Base-by-base conservation (phyloP, 2,888 invertebrate species). In the Ectemnius cavifrons region DNA sequence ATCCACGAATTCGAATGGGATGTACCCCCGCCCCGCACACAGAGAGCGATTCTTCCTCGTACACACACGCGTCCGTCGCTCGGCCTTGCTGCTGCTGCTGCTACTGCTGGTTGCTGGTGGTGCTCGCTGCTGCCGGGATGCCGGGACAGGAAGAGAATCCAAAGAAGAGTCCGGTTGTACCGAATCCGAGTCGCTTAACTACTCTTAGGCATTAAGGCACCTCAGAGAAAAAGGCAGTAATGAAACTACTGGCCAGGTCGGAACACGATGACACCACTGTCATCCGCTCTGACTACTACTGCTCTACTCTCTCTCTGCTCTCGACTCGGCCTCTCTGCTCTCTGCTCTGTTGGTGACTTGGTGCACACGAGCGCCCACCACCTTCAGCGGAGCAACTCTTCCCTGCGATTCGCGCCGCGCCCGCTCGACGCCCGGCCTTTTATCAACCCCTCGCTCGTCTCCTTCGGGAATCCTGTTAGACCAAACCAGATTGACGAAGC, bases 401-500 rank as follows among this genome's bases (percentile, higher is more conserved):
- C 80, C 80, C 82, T 79, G 77, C 37, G 37, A 37, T 37, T 37
- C 37, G 37, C 37, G 37, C 37, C 37, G 37, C 37, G 37, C 37
- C 37, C 37, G 37, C 37, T 37, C 37, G 84, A 86, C 81, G 86
- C 85, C 86, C 87, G 86, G 83, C 79, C 84, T 86, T 83, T 84
- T 82, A 85, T 86, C 85, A 87, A 93, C 93, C 93, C 93, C 93
- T 93, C 92, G 93, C 92, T 92, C 92, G 91, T 92, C 75, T 77
- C 67, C 65, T 92, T 92, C 92, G 93, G 73, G 84, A 94, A 95
- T 94, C 94, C 93, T 93, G 93, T 95, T 95, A 95, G 93, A 92
- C 92, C 92, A 95, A 95, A 95, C 94, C 93, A 94, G 94, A 95
- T 95, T 94, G 93, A 92, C 93, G 95, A 95, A 95, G 83, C 83